Evolutionary conservation across 2,888 invertebrate species (phyloP).

Genomic region (Allolobophora icterica): DNA sequence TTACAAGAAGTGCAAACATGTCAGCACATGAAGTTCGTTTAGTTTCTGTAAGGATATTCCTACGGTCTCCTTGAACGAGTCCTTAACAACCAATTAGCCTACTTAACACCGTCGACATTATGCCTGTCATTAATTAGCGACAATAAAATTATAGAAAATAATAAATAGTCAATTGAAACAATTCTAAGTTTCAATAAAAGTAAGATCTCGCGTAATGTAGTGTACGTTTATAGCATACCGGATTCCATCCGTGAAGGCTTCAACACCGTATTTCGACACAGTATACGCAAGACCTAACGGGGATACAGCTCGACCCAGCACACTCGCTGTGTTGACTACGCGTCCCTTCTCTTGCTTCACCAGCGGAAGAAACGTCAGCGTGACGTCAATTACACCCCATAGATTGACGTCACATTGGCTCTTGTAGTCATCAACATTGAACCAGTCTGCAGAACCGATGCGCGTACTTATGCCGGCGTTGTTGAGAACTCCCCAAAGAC

Average conservation of each 20-base stretch:
- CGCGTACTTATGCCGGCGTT: slow-evolving; percentile 61
- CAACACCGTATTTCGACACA: slow-evolving; percentile 25
- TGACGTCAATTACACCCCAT: slow-evolving; percentile 51
- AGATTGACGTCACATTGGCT: slow-evolving; percentile 59
- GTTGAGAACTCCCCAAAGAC: slow-evolving; percentile 48
- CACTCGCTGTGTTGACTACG: slow-evolving; percentile 31
- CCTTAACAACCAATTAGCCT: too few relatives aligned
- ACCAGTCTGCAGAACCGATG: slow-evolving; percentile 57
- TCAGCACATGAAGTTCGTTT: too few relatives aligned
- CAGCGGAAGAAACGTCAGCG: slow-evolving; percentile 17
- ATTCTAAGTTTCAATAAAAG: neutral
- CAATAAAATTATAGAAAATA: too few relatives aligned
- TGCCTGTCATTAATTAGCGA: too few relatives aligned
- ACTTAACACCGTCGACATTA: too few relatives aligned
- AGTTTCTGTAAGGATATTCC: too few relatives aligned
- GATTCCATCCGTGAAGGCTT: slow-evolving; percentile 30
- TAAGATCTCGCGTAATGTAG: neutral
- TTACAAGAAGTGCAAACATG: too few relatives aligned
- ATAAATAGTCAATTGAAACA: too few relatives aligned
- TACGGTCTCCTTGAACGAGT: too few relatives aligned
- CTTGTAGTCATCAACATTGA: slow-evolving; percentile 54
- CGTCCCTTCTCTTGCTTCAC: slow-evolving; percentile 21
- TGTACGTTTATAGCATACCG: neutral
- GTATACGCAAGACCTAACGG: neutral
- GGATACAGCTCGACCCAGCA: neutral